Percentiles rank a stretch among this genome's conserved stretches.
Evolutionary conservation across 2,888 invertebrate genomes (phyloP).

Genomic region (Agriopis marginaria): DNA sequence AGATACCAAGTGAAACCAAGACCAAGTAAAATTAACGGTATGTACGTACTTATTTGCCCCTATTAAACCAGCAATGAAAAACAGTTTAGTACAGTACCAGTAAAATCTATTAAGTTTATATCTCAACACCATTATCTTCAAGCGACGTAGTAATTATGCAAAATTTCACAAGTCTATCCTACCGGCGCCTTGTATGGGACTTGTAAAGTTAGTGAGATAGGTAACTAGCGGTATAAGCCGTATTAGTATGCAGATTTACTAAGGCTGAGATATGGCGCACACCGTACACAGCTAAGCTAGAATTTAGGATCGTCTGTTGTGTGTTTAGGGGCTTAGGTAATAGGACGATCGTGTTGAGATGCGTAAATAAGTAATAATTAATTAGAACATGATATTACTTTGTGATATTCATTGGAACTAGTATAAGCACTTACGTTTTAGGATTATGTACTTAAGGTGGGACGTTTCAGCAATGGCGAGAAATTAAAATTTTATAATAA

Average conservation of each 20-base stretch:
- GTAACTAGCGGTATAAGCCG: constrained; percentile 49
- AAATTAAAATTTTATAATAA: no score
- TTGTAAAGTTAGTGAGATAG: constrained; percentile 47
- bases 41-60: constrained; percentile 11
- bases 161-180: constrained; percentile 58
- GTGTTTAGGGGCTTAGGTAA: constrained; percentile 27
- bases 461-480: no score
- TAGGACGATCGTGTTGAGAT: background rate
- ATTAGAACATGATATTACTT: no score
- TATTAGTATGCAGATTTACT: constrained; percentile 65
- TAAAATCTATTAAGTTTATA: constrained; percentile 37
- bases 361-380: background rate
- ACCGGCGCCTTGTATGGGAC: constrained; percentile 47
- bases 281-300: constrained; percentile 32
- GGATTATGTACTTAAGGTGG: no score
- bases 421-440: no score
- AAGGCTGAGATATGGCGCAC: constrained; percentile 41
- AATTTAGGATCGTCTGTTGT: constrained; percentile 39
- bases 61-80: constrained; percentile 10
- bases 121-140: constrained; percentile 28
- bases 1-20: no score
- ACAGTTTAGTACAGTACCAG: constrained; percentile 29
- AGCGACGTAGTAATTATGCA: constrained; percentile 43
- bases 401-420: no score
- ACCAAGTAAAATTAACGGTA: background rate